Evolutionary conservation across 2,113 vertebrate genomes (phyloP), one percentile per base, ranked within the genome.

Genomic region (Ctenomys sociabilis): DNA sequence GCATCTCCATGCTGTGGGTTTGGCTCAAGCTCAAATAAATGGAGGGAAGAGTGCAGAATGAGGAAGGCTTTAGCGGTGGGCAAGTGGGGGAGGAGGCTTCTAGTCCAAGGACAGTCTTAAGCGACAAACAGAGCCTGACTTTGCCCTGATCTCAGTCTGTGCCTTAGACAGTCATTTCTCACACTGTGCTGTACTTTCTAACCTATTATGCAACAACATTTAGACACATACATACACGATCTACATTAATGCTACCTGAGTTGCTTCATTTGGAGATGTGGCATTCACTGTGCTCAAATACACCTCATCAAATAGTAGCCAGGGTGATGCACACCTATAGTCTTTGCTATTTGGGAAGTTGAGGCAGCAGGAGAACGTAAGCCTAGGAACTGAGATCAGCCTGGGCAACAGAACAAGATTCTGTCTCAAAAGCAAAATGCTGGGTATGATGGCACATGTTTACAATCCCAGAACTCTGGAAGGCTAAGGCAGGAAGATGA

Each of bases 231-330:
- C 3, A 43, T n/a, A 59, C 13, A 64, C 10, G 70, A 87, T 45
- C 30, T 68, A 52, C 40, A 73, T n/a, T 81, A 70, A 75, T 78
- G 7, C 82, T 61, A 80, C 30, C 22, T 66, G 45, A 92, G 88
- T 93, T 52, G 57, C 89, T 96, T 93, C 32, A 86, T 57, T 72
- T 91, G n/a, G 40, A 77, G n/a, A 94, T 45, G 68, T 68, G 43
- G 40, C 68, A 63, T 12, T 78, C 77, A 83, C 66, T 96, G 91
- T 89, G 21, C 52, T 94, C 73, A 77, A 80, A 90, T 59, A 59
- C 4, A 61, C 26, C 43, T 91, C 37, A 85, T 6, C 68, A 7
- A 43, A 70, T 70, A n/a, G 37, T 9, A 52, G 43, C 64, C 61
- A 81, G 85, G 54, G 77, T 80, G 17, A 32, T 52, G 17, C 45